phyloP scores from a whole-genome alignment of 2,797 vertebrate genomes.

The Buceros bicornis region DNA sequence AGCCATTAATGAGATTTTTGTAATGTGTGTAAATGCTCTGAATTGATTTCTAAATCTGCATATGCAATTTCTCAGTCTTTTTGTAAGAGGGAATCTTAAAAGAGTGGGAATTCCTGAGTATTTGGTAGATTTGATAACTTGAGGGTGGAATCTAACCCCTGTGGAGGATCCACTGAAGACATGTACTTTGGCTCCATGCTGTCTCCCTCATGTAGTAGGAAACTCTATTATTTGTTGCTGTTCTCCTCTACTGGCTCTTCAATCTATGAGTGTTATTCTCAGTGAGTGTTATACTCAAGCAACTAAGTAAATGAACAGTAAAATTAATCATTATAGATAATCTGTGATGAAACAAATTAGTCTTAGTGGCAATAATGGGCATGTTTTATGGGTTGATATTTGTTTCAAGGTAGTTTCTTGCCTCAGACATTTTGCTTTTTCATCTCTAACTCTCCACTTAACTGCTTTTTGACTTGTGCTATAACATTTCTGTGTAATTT shows the following conservation, averaged over 20 bases:
- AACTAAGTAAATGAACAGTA: not conserved
- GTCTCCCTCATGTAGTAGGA: not conserved
- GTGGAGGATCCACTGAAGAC: fast-evolving
- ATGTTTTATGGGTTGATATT: not conserved
- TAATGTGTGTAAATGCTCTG: not conserved
- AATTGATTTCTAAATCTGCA: not conserved
- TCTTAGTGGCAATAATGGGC: not conserved
- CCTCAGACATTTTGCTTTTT: not conserved
- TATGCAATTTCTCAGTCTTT: not conserved
- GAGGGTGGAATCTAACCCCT: not conserved
- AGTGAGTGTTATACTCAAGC: not conserved
- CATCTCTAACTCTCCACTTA: not conserved
- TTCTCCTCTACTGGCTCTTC: not conserved
- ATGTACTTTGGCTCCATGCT: not conserved
- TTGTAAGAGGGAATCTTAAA: not conserved
- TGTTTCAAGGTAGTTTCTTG: not conserved
- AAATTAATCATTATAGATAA: not conserved
- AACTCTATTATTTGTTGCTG: not conserved
- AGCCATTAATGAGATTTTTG: not conserved
- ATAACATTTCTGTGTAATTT: not conserved
- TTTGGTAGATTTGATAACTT: not conserved
- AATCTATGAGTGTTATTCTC: not conserved
- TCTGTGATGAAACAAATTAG: not conserved
- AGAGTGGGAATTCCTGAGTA: not conserved
- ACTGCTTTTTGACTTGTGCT: not conserved